Percentiles rank a stretch among this genome's conserved stretches.
Conservation (phyloP, 2,888 invertebrate species). For the Parascotia fuliginaria region DNA sequence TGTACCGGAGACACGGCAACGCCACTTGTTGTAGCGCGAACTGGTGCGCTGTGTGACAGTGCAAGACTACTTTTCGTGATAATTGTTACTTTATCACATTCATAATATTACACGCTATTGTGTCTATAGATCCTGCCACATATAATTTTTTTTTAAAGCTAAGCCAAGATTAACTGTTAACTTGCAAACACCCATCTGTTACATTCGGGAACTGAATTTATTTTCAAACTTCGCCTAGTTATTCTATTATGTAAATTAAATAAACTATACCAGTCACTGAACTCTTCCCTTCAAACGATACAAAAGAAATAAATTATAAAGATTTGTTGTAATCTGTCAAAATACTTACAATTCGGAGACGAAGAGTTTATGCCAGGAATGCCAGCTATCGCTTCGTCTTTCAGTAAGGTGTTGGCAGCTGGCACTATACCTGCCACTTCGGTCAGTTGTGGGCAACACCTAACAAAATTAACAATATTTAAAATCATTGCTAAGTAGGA, state of each 20-base stretch:
- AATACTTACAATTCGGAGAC: conserved; percentile 82
- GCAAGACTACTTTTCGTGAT: conserved; percentile 32
- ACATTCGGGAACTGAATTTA: no score
- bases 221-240: no score
- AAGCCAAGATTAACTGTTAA: no score
- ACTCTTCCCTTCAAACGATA: no score
- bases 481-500: no score
- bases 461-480: conserved; percentile 38
- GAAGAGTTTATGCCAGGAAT: conserved; percentile 77
- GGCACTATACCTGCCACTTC: conserved; percentile 79
- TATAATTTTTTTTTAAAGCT: no score
- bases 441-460: conserved; percentile 81
- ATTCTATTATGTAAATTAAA: no score
- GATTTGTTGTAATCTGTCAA: background rate
- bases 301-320: no score
- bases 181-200: no score
- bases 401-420: conserved; percentile 70
- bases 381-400: conserved; percentile 68
- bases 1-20: conserved; percentile 96
- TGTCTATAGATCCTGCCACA: no score
- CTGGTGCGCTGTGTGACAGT: conserved; percentile 87
- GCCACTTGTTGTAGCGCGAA: conserved; percentile 96
- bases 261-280: no score
- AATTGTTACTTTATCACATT: background rate
- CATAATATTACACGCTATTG: background rate